Evolutionary conservation across 1,140 invertebrate genomes (phyloP).

Genomic region (Drosophila punjabiensis): DNA sequence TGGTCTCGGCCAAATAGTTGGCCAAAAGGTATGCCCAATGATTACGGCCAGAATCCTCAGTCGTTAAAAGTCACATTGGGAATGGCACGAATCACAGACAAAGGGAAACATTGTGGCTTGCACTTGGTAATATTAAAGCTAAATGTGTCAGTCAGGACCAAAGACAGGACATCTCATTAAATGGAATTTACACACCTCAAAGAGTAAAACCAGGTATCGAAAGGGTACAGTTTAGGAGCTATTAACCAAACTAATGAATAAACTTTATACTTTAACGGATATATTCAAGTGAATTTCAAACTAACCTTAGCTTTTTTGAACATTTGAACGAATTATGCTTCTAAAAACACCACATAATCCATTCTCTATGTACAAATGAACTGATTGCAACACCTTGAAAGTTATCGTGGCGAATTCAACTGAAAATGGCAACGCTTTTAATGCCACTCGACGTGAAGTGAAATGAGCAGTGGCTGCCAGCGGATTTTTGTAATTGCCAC

Average conservation of each 20-base stretch:
- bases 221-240: not conserved
- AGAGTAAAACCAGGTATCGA: too few relatives aligned
- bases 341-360: not conserved
- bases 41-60: conserved; percentile 6
- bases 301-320: not conserved
- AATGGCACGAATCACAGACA: conserved; percentile 13
- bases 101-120: not conserved
- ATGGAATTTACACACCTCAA: not conserved
- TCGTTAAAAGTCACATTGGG: not conserved
- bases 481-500: conserved; percentile 71
- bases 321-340: not conserved
- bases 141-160: not conserved
- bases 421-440: conserved; percentile 56
- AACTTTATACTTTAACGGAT: not conserved
- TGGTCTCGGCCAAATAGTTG: conserved; percentile 4
- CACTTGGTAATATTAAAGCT: not conserved
- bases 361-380: not conserved
- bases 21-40: not conserved
- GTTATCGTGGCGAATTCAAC: not conserved
- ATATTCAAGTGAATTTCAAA: not conserved
- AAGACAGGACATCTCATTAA: not conserved
- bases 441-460: conserved; percentile 53
- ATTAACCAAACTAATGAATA: not conserved
- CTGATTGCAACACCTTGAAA: conserved; percentile 2
- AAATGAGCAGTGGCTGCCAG: conserved; percentile 58